Evolutionary conservation across 1,140 invertebrate species (phyloP).

Genomic region (Frieseomelitta varia): DNA sequence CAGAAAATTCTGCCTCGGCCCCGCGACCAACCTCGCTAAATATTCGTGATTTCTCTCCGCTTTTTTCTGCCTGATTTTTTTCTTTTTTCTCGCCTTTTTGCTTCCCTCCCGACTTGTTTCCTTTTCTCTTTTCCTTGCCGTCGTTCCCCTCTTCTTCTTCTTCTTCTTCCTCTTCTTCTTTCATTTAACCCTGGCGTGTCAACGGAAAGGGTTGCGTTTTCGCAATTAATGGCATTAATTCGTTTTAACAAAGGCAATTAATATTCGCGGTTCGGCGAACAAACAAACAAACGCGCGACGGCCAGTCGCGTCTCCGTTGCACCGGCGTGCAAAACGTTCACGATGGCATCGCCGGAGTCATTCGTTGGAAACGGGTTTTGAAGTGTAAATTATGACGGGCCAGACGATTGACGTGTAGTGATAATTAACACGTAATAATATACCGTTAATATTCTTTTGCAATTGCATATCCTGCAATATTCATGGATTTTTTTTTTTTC

Average conservation of each 20-base stretch:
- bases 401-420: constrained; percentile 43
- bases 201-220: neutral
- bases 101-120: neutral
- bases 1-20: constrained; percentile 28
- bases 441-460: constrained; percentile 62
- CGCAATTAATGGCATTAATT: constrained; percentile 36
- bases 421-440: constrained; percentile 61
- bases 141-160: neutral
- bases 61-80: neutral
- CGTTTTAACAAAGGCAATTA: constrained; percentile 47
- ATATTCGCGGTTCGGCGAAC: constrained; percentile 8
- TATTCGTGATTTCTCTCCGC: constrained; percentile 26
- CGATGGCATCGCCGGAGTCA: neutral
- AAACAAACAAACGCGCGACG: neutral
- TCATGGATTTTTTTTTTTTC: constrained; percentile 59
- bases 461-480: constrained; percentile 54
- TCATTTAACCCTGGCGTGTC: too few species aligned
- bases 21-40: neutral
- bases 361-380: neutral
- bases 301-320: neutral
- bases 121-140: neutral
- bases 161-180: neutral
- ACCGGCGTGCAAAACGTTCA: neutral
- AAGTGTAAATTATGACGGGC: constrained; percentile 16
- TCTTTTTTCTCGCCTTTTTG: neutral